Evolutionary conservation across 2,888 invertebrate species (phyloP).

Genomic region (Creontiades dilutus): DNA sequence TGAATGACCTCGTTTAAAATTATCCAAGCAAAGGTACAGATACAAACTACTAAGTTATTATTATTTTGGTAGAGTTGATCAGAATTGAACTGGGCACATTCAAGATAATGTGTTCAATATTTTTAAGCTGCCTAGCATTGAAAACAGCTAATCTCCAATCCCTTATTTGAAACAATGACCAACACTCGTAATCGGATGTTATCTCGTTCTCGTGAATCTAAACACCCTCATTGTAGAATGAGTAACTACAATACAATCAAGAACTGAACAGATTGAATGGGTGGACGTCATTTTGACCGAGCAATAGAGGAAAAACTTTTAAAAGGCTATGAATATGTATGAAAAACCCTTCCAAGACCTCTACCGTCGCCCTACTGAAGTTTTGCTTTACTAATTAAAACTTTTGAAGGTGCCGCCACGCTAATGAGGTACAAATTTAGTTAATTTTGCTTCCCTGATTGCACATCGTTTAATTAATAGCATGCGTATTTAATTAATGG

Average conservation of each 20-base stretch:
- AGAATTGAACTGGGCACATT: too few species aligned
- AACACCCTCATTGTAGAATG: too few species aligned
- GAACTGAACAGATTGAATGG: not conserved
- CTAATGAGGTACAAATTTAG: conserved; percentile 19
- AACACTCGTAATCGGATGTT: too few species aligned
- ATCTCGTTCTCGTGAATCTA: too few species aligned
- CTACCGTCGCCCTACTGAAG: not conserved
- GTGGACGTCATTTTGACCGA: not conserved
- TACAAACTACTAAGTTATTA: too few species aligned
- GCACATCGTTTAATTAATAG: conserved; percentile 12
- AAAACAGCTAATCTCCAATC: too few species aligned
- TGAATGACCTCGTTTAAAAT: too few species aligned
- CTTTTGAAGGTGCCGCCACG: conserved; percentile 23
- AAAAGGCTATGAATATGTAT: conserved; percentile 24
- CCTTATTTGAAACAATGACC: too few species aligned
- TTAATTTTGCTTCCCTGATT: conserved; percentile 18
- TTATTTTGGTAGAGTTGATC: too few species aligned
- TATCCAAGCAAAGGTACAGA: too few species aligned
- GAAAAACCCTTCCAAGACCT: conserved; percentile 10
- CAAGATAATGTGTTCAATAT: too few species aligned
- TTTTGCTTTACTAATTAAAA: conserved; percentile 11
- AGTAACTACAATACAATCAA: not conserved
- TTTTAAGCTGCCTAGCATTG: too few species aligned
- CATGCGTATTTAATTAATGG: conserved; percentile 12
- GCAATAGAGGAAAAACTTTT: not conserved